Conservation (phyloP, 2,888 invertebrate genomes). For the Orthosia incerta region DNA sequence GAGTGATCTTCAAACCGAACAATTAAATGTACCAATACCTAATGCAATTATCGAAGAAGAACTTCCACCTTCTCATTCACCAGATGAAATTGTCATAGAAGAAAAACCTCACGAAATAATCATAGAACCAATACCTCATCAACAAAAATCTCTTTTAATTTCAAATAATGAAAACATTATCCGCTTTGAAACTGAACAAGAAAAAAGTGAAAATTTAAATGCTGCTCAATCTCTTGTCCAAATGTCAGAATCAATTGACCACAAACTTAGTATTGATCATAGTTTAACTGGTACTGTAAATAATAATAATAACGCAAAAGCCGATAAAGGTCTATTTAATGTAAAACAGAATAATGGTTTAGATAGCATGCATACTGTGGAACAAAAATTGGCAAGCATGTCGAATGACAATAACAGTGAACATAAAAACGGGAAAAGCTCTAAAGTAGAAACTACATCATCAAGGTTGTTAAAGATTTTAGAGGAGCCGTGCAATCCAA, state of each 20-base stretch:
- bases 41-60: conserved; percentile 68
- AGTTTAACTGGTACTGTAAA: conserved; percentile 67
- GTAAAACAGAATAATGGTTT: conserved; percentile 74
- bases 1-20: conserved; percentile 68
- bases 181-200: conserved; percentile 86
- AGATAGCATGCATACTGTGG: conserved; percentile 68
- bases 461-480: conserved; percentile 91
- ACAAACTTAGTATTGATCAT: conserved; percentile 77
- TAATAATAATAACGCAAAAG: conserved; percentile 71
- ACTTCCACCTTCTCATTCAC: conserved; percentile 50
- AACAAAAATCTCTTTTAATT: conserved; percentile 62
- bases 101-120: conserved; percentile 54
- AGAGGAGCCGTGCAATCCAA: conserved; percentile 86
- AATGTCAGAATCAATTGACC: conserved; percentile 88
- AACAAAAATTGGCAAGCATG: conserved; percentile 76
- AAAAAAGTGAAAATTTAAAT: conserved; percentile 87
- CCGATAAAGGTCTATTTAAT: conserved; percentile 61
- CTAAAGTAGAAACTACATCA: conserved; percentile 83
- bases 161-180: conserved; percentile 74
- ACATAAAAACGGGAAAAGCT: conserved; percentile 69
- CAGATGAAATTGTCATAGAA: conserved; percentile 59
- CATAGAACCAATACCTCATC: conserved; percentile 41
- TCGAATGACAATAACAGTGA: conserved; percentile 77
- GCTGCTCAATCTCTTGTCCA: conserved; percentile 89
- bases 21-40: conserved; percentile 54